Percentiles rank a stretch among this genome's conserved stretches.
phyloP scores from a whole-genome alignment of 2,113 vertebrate species.

The Erinaceus europaeus region DNA sequence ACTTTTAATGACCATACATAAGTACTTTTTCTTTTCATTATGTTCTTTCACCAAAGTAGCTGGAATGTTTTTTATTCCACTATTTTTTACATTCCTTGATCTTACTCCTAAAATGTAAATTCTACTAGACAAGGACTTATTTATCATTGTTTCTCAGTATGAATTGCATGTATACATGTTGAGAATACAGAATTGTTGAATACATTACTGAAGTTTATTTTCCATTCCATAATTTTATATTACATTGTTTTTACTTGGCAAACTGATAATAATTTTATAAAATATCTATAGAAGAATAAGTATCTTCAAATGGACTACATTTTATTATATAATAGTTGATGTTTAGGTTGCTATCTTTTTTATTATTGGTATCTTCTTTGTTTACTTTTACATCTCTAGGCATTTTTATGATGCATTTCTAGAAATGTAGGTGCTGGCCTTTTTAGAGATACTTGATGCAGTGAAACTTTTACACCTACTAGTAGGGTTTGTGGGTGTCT shows the following conservation, averaged over 20 bases:
- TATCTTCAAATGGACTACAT: neutral
- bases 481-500: neutral
- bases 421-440: neutral
- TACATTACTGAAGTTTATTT: neutral
- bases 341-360: neutral
- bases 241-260: neutral
- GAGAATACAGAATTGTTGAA: neutral
- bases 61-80: neutral
- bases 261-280: neutral
- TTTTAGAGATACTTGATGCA: neutral
- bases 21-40: neutral
- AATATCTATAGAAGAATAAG: neutral
- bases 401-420: neutral
- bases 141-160: neutral
- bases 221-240: neutral
- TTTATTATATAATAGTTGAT: neutral
- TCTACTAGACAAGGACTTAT: neutral
- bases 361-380: neutral
- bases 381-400: neutral
- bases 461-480: neutral
- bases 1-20: neutral
- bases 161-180: neutral
- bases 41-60: neutral
- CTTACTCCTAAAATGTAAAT: neutral
- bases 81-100: neutral